Base-by-base conservation (phyloP, 2,797 vertebrate genomes). In the Centropyge bicolor region DNA sequence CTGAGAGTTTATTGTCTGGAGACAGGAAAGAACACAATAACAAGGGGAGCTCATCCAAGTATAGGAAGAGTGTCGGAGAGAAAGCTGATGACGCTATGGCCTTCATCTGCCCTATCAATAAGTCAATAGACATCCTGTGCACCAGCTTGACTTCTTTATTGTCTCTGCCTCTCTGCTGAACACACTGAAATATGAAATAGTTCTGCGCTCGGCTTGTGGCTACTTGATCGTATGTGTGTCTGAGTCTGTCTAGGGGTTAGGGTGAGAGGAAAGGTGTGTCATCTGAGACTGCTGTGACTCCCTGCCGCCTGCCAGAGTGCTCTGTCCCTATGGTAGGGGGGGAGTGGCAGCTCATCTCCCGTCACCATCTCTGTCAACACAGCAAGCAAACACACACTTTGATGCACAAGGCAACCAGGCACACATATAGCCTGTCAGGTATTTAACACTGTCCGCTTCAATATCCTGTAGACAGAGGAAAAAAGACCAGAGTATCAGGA, bases 301-400 rank as follows among this genome's bases (percentile, higher is more conserved):
- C 66, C 49, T 65, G 65, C 62, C 51, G 74, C 82, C 84, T 77
- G 82, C 67, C 77, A 87, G 48, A 85, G 75, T n/a, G 66, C 73
- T 71, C 65, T 17, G 81, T 87, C 82, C 76, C 87, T 78, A 52
- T 67, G 77, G 81, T 22, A 49, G 67, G 54, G 78, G 82, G 61
- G 73, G 67, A 70, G 81, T 65, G 71, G 83, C 49, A 65, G 59
- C 81, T 83, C 81, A 78, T 73, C 80, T 83, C 65, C 55, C 22
- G 24, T 88, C 78, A 75, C 82, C 68, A 59, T 87, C 90, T 92
- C 80, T 89, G 90, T 93, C 88, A 91, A 92, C 86, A 93, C 43
- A 78, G 76, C 76, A 65, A 90, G 88, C 82, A 84, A 79, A 90
- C 69, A 81, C 66, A 74, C 64, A 71, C 70, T 85, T 83, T 77